Conservation (phyloP, 2,113 vertebrate species). For the Puntigrus tetrazona region DNA sequence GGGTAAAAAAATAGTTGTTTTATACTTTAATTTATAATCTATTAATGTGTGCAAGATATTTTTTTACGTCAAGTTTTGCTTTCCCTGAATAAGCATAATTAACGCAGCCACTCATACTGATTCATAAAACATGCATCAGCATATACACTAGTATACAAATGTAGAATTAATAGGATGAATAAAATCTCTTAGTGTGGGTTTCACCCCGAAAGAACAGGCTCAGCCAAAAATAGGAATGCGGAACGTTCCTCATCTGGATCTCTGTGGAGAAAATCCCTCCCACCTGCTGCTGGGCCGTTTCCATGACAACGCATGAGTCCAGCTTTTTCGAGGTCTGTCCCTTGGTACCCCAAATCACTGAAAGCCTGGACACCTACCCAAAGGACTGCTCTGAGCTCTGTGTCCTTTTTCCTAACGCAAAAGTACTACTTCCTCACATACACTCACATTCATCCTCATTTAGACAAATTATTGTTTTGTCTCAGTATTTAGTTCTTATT, state of each 20-base stretch:
- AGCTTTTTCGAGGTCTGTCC: constrained; percentile 39
- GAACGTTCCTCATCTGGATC: constrained; percentile 55
- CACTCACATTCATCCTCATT: background rate
- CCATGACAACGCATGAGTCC: constrained; percentile 58
- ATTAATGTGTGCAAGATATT: too few relatives aligned
- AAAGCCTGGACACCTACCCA: constrained; percentile 25
- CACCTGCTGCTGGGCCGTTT: constrained; percentile 54
- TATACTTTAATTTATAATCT: background rate
- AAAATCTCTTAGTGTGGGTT: constrained; percentile 22
- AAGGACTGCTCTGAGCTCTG: background rate
- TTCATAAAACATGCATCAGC: background rate
- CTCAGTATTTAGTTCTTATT: background rate
- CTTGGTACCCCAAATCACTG: constrained; percentile 43
- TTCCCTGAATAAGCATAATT: background rate
- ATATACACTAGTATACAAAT: background rate
- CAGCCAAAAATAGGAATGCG: constrained; percentile 58
- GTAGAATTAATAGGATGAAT: background rate
- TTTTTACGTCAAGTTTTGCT: background rate
- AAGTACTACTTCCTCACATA: background rate
- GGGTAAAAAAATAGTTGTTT: background rate
- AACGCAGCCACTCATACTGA: background rate
- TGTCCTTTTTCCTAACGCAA: background rate
- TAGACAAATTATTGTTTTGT: background rate
- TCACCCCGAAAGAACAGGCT: constrained; percentile 42
- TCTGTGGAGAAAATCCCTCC: constrained; percentile 55